These are phyloP conservation scores for Gymnogyps californianus DNA, from an alignment of 2,113 vertebrate genomes.

Conservation along the genomic window DNA sequence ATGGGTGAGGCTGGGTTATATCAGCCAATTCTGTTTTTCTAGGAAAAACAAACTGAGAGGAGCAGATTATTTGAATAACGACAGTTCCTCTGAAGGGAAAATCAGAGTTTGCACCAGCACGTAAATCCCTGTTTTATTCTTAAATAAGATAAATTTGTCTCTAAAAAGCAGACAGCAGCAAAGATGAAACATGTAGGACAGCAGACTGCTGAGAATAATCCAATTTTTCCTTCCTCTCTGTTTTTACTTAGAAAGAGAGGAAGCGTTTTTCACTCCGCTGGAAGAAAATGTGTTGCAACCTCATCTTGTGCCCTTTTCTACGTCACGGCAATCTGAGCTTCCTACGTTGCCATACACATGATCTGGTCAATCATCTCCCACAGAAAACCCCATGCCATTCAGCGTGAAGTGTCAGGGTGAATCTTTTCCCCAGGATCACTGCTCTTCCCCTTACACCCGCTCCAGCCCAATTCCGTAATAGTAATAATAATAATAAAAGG, in stretches of 20 bases:
- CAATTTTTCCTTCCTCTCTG: not conserved
- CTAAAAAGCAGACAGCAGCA: not conserved
- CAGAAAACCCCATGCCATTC: not conserved
- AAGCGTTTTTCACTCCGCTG: not conserved
- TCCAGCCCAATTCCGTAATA: not conserved
- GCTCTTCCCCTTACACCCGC: not conserved
- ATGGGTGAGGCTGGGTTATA: not conserved
- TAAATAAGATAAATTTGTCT: fast-evolving
- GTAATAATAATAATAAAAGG: fast-evolving
- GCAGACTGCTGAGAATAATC: not conserved
- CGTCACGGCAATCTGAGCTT: not conserved
- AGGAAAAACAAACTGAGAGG: not conserved
- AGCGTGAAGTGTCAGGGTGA: not conserved
- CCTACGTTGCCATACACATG: not conserved
- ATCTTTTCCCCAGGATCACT: not conserved
- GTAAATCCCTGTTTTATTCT: not conserved
- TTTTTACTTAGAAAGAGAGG: not conserved
- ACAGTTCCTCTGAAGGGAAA: not conserved
- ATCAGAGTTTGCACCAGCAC: not conserved
- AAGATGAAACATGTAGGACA: not conserved
- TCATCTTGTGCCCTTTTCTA: not conserved
- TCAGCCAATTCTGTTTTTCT: not conserved
- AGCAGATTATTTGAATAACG: not conserved
- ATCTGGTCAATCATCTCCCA: not conserved
- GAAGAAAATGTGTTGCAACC: constrained; percentile 38